Percentiles rank a stretch among this genome's conserved stretches.
Evolutionary conservation across 2,888 invertebrate species (phyloP).

Genomic region (Halictus ligatus): DNA sequence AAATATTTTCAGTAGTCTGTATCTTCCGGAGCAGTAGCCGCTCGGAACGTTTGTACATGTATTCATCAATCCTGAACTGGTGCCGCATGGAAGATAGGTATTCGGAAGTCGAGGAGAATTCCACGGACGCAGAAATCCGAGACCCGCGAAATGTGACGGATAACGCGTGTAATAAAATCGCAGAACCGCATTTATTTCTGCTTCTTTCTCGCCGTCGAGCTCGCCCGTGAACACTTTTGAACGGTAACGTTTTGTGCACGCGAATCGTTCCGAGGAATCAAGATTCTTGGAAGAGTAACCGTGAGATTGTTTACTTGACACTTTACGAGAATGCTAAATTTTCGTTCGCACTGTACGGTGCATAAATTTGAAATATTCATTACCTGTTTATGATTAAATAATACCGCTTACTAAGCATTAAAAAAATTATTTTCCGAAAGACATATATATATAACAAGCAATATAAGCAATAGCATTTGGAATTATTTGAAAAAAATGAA

Average conservation of each 20-base stretch:
- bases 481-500: background rate
- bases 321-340: background rate
- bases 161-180: conserved; percentile 34
- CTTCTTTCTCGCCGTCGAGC: conserved; percentile 5
- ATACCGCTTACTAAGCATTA: background rate
- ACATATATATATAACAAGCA: background rate
- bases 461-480: background rate
- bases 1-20: conserved; percentile 5
- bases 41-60: background rate
- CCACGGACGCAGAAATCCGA: conserved; percentile 55
- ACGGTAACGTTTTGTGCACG: background rate
- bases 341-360: background rate
- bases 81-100: conserved; percentile 55
- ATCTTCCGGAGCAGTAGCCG: background rate
- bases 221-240: background rate
- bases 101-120: conserved; percentile 61
- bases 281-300: background rate
- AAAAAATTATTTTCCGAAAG: background rate
- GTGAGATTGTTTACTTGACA: background rate
- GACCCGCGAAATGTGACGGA: conserved; percentile 36
- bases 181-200: conserved; percentile 31
- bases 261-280: conserved; percentile 1
- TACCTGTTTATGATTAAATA: background rate
- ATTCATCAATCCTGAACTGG: conserved; percentile 56
- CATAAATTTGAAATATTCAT: background rate